phyloP scores from a whole-genome alignment of 2,888 invertebrate species.

The Noctua fimbriata region DNA sequence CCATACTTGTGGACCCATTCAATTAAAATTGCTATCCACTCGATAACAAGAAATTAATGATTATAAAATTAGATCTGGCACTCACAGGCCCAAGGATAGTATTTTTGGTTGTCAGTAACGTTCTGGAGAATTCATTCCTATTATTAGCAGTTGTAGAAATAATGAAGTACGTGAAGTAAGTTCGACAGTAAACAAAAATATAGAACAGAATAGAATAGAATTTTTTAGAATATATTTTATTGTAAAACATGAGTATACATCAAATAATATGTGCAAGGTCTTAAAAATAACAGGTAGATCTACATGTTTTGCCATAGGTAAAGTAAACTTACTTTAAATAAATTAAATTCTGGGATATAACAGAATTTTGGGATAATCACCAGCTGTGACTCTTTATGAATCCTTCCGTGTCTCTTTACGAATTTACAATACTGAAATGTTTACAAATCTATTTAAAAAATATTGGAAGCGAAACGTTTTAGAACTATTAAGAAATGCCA shows the following conservation, averaged over 20 bases:
- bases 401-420: background rate
- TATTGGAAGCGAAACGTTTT: background rate
- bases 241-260: no score
- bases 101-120: background rate
- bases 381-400: no score
- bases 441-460: background rate
- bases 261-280: no score
- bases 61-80: background rate
- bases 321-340: no score
- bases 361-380: background rate
- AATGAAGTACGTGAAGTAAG: background rate
- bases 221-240: no score
- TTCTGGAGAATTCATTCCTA: background rate
- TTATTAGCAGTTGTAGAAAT: no score
- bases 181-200: background rate
- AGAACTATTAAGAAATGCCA: background rate
- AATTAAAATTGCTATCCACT: background rate
- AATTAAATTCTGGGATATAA: no score
- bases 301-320: no score
- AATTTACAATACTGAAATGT: background rate
- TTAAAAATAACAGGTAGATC: no score
- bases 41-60: background rate
- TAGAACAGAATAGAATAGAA: no score
- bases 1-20: background rate
- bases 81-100: background rate